Base-by-base conservation (phyloP, 2,888 invertebrate genomes). In the Raillietiella orientalis region DNA sequence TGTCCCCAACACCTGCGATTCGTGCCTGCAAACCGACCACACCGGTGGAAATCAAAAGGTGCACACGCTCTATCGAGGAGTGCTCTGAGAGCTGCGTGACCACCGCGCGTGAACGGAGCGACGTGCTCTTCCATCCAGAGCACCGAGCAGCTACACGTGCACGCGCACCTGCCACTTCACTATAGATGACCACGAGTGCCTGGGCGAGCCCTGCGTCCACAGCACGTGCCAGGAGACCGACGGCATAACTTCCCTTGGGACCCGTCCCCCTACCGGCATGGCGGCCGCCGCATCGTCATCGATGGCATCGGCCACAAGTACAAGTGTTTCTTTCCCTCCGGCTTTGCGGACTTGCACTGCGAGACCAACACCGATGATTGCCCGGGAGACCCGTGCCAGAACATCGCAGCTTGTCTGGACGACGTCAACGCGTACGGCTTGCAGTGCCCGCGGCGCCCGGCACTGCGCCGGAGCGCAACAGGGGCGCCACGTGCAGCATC, bases 221-320 rank as follows among this genome's bases (percentile, higher is more conserved):
- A 87, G 87, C 10, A 56, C 59, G 27, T 90, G 90, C 48, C 60
- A 64, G 43, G 90, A 93, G 51, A 74, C 72, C 31, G 75, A 77
- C 45, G 87, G 87, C 35, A 74, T 72, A 90, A 84, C 46, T 64
- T 82, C 34, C 87, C 87, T 2, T 87, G 87, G 49, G 65, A 70
- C 38, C 75, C 75, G 8, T 75, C 72, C 30, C 87, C 84, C 8
- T 87, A 87, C 47, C 57, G 62, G 38, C 77, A 87, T 48, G 74
- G 70, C 28, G 87, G 82, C 32, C 59, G 61, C 30, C 87, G 87
- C 50, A 58, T 60, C 31, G 64, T 67, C 38, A 50, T 67, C 34
- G 70, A 69, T 44, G 62, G 65, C 39, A 58, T 70, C 36, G 59
- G 63, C 43, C 84, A 77, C 51, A 63, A 66, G 39, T 87, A 87